Evolutionary conservation across 2,888 invertebrate genomes (phyloP), one percentile per base, ranked within the genome.

Genomic region (Allygus modestus): DNA sequence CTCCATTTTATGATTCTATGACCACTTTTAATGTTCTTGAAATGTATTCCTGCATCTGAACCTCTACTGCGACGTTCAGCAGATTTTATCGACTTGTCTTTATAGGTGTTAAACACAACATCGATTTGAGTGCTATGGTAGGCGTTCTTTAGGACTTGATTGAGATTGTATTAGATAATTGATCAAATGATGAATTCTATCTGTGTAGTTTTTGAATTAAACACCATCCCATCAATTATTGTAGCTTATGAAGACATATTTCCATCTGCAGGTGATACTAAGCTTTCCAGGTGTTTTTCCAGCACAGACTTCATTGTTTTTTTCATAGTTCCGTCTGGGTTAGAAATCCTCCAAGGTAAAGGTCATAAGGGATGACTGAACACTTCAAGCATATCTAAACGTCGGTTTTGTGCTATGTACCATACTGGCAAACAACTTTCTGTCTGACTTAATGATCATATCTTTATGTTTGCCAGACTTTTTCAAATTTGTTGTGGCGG

Each of bases 1-100:
- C 71, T 71, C 41, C 71, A 71, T 31, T 71, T 71, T 31, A 71
- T 71, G 71, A 71, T 71, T 31, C 33, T 71, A 31, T 71, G 71
- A 15, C 31, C 71, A 71, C 71, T 31, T 71, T 71, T 41, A 37
- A 71, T 71, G 28, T 71, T 71, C 71, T 71, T 71, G 71, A 71
- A 71, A 4, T 71, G 71, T 31, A 71, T 71, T 33, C 71, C 71
- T 71, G 71, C 17, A 71, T 71, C 58, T 23, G 58, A 58, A 58
- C 58, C 58, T 71, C 71, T 37, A 71, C 71, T 41, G 7, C 33
- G 71, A 20, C 71, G 71, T 71, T 71, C 71, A 31, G 71, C 71
- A 28, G 71, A 58, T 23, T 58, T 58, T 1, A 58, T 58, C 2
- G 58, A 58, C 58, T 20, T 58, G 1, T 58, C 26, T 58, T 58